These are phyloP conservation scores for Psittacara wagleri DNA, from an alignment of 2,113 vertebrate genomes.

Conservation along the genomic window DNA sequence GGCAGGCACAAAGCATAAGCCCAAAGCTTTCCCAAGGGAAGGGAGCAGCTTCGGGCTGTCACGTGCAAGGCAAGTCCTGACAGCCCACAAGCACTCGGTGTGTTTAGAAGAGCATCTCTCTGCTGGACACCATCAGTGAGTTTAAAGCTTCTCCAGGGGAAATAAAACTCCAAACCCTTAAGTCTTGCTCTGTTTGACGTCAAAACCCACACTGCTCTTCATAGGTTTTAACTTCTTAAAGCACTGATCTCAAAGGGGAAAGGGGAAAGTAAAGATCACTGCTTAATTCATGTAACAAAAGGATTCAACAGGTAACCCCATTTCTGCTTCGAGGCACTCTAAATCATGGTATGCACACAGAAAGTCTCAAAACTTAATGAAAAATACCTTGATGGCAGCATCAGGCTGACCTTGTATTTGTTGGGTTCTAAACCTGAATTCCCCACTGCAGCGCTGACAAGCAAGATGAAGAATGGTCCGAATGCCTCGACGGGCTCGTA, in stretches of 20 bases:
- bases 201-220: neutral
- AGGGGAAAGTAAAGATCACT: neutral
- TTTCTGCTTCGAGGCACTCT: neutral
- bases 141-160: neutral
- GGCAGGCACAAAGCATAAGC: neutral
- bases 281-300: neutral
- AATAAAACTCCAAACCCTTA: fast-evolving
- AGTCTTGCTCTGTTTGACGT: neutral
- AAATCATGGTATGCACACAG: neutral
- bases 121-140: neutral
- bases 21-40: neutral
- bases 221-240: neutral
- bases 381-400: neutral
- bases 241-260: neutral
- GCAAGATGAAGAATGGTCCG: neutral
- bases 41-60: fast-evolving
- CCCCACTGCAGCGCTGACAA: neutral
- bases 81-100: neutral
- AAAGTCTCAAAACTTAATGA: neutral
- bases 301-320: neutral
- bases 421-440: neutral
- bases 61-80: fast-evolving
- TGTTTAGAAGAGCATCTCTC: neutral
- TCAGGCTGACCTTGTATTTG: neutral
- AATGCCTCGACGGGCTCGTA: neutral